Evolutionary conservation across 2,797 vertebrate genomes (phyloP), one percentile per base, ranked within the genome.

Genomic region (Peromyscus aztecus): DNA sequence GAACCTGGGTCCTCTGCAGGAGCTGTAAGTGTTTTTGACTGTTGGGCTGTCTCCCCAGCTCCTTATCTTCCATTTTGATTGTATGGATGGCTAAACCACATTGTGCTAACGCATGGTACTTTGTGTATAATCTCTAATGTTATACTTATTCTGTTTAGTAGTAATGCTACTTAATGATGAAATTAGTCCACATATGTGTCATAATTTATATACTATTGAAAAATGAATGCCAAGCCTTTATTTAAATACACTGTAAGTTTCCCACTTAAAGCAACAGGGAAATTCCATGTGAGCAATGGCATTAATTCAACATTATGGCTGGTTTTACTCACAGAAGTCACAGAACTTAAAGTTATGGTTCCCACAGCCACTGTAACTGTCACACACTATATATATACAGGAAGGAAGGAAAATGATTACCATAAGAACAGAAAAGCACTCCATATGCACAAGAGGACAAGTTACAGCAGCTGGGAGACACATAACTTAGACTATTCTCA

Each of bases 331-430:
- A 67, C 83, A 75, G 19, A 40, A 98, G 96, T 96, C 46, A 10
- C 96, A 95, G 97, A 96, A 98, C 96, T 97, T 96, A 83, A 98
- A 97, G 73, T 98, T 97, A 98, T 59, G 89, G 94, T 97, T 98
- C 98, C 98, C 98, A 97, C 49, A 96, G 98, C 91, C 96, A 86
- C 95, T 2, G 0, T 98, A 98, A 98, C 98, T 98, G 97, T 98
- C 98, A 97, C 95, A 97, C 78, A 65, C 91, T 97, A 84, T 97
- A 97, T 94, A 98, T 95, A 97, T 81, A 96, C 94, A 97, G 61
- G 90, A 89, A 96, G 94, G 89, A 81, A 91, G 97, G 96, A 95
- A 98, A 98, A 97, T 49, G 83, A 98, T 98, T 94, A 96, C 90
- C 94, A 63, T 96, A 98, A 97, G 97, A 97, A 83, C 46, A 92